phyloP scores from a whole-genome alignment of 1,140 invertebrate genomes.

The Gonioctena quinquepunctata region DNA sequence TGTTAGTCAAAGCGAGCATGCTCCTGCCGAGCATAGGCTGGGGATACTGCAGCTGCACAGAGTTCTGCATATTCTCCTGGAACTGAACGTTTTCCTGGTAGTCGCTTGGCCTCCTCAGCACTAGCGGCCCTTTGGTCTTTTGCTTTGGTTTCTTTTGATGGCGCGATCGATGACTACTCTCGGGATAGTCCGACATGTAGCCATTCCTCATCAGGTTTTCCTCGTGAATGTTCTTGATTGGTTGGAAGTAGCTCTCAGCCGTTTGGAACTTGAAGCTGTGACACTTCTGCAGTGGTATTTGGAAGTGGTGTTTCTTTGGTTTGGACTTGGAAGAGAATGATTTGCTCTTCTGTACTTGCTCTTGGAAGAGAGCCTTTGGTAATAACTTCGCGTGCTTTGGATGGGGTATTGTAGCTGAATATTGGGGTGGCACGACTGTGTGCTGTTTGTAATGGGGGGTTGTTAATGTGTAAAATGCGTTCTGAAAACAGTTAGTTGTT shows the following conservation, averaged over 20 bases:
- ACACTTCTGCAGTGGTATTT: slow-evolving; percentile 68
- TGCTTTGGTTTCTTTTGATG: slow-evolving; percentile 45
- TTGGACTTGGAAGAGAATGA: slow-evolving; percentile 49
- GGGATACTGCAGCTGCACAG: slow-evolving; percentile 53
- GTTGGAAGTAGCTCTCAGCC: slow-evolving; percentile 66
- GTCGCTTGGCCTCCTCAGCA: slow-evolving; percentile 44
- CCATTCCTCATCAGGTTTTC: slow-evolving; percentile 60
- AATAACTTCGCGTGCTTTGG: slow-evolving; percentile 52
- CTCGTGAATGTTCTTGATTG: slow-evolving; percentile 61
- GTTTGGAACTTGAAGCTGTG: slow-evolving; percentile 72
- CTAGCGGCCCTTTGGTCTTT: slow-evolving; percentile 49
- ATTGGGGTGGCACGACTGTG: slow-evolving; percentile 45
- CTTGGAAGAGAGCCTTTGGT: slow-evolving; percentile 51
- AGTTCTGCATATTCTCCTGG: slow-evolving; percentile 51
- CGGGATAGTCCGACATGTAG: slow-evolving; percentile 51
- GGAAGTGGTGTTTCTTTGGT: slow-evolving; percentile 63
- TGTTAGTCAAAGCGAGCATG: slow-evolving; percentile 11
- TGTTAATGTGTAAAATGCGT: slow-evolving; percentile 56
- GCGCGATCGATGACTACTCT: slow-evolving; percentile 33
- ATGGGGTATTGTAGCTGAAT: slow-evolving; percentile 53
- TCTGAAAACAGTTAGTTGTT: slow-evolving; percentile 47
- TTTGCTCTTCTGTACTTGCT: slow-evolving; percentile 50
- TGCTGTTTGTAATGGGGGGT: slow-evolving; percentile 51
- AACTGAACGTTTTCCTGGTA: slow-evolving; percentile 49
- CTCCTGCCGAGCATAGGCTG: slow-evolving; percentile 44